Conservation (phyloP, 2,888 invertebrate genomes). For the Eugnorisma glareosa region DNA sequence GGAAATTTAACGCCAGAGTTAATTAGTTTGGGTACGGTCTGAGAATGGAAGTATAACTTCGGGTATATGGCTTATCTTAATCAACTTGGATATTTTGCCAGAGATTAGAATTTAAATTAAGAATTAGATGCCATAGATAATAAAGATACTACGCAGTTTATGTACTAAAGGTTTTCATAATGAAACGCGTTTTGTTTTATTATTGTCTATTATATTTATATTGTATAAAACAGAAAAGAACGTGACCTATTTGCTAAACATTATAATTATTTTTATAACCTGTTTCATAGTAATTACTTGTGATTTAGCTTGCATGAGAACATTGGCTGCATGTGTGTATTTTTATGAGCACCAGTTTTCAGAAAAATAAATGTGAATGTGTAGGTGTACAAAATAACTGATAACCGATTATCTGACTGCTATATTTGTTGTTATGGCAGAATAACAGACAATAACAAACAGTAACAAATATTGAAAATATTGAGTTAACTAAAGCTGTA, state of each 20-base stretch:
- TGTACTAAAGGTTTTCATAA: background rate
- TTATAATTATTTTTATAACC: constrained; percentile 22
- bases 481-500: background rate
- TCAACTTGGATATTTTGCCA: constrained; percentile 46
- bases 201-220: too few species aligned
- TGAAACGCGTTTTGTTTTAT: background rate
- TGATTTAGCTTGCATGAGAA: constrained; percentile 13
- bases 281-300: constrained; percentile 30
- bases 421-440: background rate
- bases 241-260: constrained; percentile 5
- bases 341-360: background rate
- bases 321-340: constrained; percentile 4
- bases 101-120: constrained; percentile 47
- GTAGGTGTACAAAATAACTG: background rate
- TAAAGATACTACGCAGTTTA: background rate
- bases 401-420: background rate
- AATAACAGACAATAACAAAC: background rate
- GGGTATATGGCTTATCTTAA: constrained; percentile 52
- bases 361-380: background rate
- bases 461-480: background rate
- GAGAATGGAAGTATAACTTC: constrained; percentile 52
- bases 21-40: constrained; percentile 57
- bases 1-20: constrained; percentile 53
- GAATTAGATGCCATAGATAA: constrained; percentile 28
- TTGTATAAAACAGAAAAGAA: background rate